Evolutionary conservation across 2,888 invertebrate genomes (phyloP), one percentile per base, ranked within the genome.

Genomic region (Pseudococcus jackbeardsleyi): DNA sequence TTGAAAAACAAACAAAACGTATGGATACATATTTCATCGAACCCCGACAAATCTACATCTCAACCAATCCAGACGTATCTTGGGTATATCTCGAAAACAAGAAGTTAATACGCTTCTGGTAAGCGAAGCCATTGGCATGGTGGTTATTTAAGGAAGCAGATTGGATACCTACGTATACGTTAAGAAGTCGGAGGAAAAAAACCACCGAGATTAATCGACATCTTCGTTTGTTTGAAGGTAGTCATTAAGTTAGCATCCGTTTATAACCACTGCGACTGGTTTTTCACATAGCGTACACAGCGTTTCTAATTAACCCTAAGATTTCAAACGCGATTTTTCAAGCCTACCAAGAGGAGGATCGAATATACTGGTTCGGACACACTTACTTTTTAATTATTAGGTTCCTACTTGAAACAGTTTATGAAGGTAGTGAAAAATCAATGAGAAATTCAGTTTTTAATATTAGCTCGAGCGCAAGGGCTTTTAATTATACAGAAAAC

Each of bases 281-380:
- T 79, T 79, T 79, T 79, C 79, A 79, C 79, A 79, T 42, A 79
- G n/a, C 79, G 79, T 79, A 79, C 42, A 39, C n/a, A 39, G 42
- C 79, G 79, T 79, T 79, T 79, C 79, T 79, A 79, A 79, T 79
- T 79, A 79, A 79, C 79, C 79, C 79, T 42, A 79, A 42, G 79
- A 79, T 79, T 79, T 46, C n/a, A 79, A 79, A 79, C 42, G 79
- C 79, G 79, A 79, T 79, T 79, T 72, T 79, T 79, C 79, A 79
- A 79, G 79, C 79, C 79, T 79, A 79, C 79, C 42, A 42, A n/a
- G 39, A 79, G 79, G 42, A 79, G 42, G 79, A 46, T 79, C 79
- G 42, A 79, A 33, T 33, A 33, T 79, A 72, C 72, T 72, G 17
- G 79, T 79, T 79, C 42, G 42, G 79, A 79, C 79, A n/a, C 17